Percentiles rank a stretch among this genome's conserved stretches.
These are phyloP conservation scores for Pseudotriccus pelzelni DNA, from an alignment of 2,797 vertebrate species.

Conservation along the genomic window DNA sequence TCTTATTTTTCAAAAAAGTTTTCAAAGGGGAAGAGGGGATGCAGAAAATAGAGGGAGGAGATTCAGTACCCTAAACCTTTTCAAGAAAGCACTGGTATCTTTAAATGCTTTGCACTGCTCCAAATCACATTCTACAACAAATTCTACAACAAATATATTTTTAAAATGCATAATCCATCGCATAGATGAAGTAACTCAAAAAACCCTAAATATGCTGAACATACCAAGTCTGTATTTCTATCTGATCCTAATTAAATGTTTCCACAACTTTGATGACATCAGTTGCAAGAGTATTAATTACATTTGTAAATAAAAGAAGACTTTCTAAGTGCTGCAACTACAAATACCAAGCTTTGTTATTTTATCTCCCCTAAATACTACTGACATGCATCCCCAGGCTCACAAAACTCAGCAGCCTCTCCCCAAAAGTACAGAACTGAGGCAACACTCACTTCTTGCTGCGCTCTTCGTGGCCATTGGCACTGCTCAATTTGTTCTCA, in stretches of 20 bases:
- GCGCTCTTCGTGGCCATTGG: conserved; percentile 90
- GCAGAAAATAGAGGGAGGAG: fast-evolving
- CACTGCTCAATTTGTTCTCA: conserved; percentile 93
- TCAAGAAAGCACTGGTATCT: not conserved
- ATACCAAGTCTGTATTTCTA: not conserved
- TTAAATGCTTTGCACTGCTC: not conserved
- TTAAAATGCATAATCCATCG: not conserved
- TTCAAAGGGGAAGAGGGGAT: not conserved
- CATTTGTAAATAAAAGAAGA: not conserved
- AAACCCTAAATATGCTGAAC: not conserved
- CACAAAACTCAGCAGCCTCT: not conserved
- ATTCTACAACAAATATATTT: not conserved
- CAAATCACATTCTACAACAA: not conserved
- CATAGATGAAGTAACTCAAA: not conserved
- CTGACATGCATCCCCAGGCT: fast-evolving
- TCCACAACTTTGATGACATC: not conserved
- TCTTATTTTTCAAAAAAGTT: not conserved
- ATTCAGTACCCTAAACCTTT: not conserved
- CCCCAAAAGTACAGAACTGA: fast-evolving
- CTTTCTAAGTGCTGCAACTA: not conserved
- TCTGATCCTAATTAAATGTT: not conserved
- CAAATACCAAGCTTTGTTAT: not conserved
- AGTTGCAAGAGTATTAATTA: not conserved
- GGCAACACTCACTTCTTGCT: conserved; percentile 90
- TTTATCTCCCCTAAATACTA: not conserved